Conservation (phyloP, 2,113 vertebrate species). For the Crypturellus undulatus region DNA sequence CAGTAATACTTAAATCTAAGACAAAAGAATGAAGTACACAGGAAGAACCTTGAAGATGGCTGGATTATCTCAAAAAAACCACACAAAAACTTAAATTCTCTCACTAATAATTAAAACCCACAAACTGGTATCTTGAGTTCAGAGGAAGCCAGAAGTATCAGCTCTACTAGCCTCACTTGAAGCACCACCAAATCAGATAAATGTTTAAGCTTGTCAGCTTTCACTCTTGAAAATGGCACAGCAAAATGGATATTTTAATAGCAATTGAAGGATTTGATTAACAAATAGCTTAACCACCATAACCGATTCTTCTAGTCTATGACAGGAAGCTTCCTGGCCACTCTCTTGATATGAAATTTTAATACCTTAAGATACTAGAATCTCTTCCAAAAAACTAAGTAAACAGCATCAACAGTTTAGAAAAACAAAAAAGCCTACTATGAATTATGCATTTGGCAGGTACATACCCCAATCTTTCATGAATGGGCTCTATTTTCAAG, state of each 20-base stretch:
- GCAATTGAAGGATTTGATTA: not conserved
- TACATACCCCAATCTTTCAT: not conserved
- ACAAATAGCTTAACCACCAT: not conserved
- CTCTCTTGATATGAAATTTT: not conserved
- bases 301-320: fast-evolving
- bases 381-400: not conserved
- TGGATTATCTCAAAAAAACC: not conserved
- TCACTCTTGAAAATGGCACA: not conserved
- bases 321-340: not conserved
- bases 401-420: not conserved
- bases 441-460: fast-evolving
- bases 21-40: not conserved
- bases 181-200: not conserved
- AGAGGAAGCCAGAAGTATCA: not conserved
- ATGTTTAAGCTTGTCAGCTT: not conserved
- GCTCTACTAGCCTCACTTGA: not conserved
- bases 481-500: not conserved
- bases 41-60: not conserved
- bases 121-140: not conserved
- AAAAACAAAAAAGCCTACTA: not conserved
- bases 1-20: not conserved
- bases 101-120: not conserved
- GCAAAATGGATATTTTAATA: not conserved
- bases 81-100: not conserved
- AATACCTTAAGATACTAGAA: fast-evolving